A percentile compares a stretch with the other conserved stretches of the same genome.
phyloP scores from a whole-genome alignment of 2,888 invertebrate species.

The Perdita meconis region DNA sequence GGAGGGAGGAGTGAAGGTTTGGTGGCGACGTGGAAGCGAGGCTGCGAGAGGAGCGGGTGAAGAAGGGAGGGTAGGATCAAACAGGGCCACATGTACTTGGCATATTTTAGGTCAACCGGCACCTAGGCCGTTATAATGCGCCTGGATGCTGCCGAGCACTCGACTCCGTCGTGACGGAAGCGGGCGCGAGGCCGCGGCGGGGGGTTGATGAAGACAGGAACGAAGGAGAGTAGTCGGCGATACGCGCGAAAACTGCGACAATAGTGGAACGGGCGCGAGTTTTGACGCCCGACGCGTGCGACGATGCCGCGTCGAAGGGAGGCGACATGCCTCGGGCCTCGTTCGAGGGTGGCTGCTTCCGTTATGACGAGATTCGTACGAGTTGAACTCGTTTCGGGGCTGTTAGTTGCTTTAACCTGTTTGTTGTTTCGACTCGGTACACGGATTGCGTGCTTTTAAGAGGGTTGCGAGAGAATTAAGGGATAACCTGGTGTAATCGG shows the following conservation, averaged over 20 bases:
- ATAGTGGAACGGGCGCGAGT: conserved; percentile 23
- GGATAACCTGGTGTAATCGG: too few relatives aligned
- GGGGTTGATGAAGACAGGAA: background rate
- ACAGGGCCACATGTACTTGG: conserved; percentile 70
- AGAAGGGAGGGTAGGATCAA: conserved; percentile 34
- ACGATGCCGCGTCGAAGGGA: conserved; percentile 2
- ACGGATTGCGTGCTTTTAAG: too few relatives aligned
- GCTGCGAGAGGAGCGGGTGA: background rate
- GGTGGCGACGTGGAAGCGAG: background rate
- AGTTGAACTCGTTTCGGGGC: background rate
- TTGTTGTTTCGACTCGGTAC: too few relatives aligned
- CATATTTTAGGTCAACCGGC: conserved; percentile 75
- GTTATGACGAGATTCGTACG: too few relatives aligned
- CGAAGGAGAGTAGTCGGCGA: conserved; percentile 15
- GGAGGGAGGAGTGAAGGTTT: background rate
- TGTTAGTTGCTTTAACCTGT: too few relatives aligned
- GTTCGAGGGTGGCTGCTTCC: background rate
- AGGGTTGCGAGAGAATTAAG: too few relatives aligned
- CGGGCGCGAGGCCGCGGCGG: background rate
- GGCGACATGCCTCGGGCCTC: background rate
- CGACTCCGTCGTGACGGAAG: conserved; percentile 18
- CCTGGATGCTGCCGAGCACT: conserved; percentile 50
- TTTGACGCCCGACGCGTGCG: background rate
- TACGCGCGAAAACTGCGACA: conserved; percentile 18
- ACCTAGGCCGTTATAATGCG: conserved; percentile 66